A percentile compares a stretch with the other conserved stretches of the same genome.
Conservation (phyloP, 2,797 vertebrate species). For the Lagorchestes hirsutus region DNA sequence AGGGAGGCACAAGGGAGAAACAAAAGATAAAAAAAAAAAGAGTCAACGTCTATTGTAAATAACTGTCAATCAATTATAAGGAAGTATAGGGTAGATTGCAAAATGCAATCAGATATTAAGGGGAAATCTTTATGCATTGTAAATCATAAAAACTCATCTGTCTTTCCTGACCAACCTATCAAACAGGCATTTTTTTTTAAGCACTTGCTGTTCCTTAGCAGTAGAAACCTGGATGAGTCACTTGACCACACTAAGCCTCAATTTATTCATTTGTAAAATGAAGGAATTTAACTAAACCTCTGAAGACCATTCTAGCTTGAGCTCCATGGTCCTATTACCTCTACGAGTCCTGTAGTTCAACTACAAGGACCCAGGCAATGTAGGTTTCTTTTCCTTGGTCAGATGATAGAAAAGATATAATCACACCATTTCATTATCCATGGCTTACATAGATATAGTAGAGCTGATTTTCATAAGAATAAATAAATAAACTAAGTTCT, state of each 20-base stretch:
- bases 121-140: neutral
- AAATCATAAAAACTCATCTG: neutral
- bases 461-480: neutral
- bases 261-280: neutral
- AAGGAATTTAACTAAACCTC: neutral
- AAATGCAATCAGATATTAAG: neutral
- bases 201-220: neutral
- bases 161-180: neutral
- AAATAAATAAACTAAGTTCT: neutral
- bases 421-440: neutral
- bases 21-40: constrained; percentile 13
- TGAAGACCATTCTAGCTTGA: neutral
- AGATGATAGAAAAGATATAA: neutral
- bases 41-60: neutral
- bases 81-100: neutral
- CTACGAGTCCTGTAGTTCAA: neutral
- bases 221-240: neutral
- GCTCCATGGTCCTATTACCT: neutral
- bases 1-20: neutral
- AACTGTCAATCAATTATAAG: neutral
- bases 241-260: neutral
- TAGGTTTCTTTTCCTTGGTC: neutral
- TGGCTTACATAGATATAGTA: neutral
- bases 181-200: neutral
- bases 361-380: neutral